These are phyloP conservation scores for Botrylloides violaceus DNA, from an alignment of 23 tunicate species.

Conservation along the genomic window DNA sequence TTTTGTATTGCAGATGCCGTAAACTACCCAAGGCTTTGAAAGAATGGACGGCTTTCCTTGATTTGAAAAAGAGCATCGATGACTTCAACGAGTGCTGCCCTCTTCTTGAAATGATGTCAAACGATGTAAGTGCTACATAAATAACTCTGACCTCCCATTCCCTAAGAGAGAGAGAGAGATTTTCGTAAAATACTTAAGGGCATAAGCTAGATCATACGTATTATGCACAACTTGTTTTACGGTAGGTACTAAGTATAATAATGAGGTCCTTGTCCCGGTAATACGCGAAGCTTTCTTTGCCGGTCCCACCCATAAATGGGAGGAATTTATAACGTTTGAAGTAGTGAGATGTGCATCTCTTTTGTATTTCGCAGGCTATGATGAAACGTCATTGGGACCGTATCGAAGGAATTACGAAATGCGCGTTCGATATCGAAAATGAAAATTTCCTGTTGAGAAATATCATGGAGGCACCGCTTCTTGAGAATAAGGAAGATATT, in stretches of 20 bases:
- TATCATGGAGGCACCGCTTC: conserved; percentile 95
- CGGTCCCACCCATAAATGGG: no score
- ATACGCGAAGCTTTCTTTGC: no score
- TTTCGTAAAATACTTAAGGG: no score
- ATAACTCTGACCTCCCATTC: no score
- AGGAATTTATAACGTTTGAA: no score
- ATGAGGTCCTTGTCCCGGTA: no score
- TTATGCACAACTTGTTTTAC: no score
- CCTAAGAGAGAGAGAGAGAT: no score
- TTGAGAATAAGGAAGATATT: conserved; percentile 89
- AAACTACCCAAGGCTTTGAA: conserved; percentile 92
- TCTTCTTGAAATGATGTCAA: conserved; percentile 87
- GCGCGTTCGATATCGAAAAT: conserved; percentile 84
- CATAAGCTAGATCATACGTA: no score
- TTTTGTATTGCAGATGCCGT: conserved; percentile 56
- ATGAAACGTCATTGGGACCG: conserved; percentile 95
- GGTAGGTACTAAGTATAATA: no score
- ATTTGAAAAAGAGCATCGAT: conserved; percentile 85
- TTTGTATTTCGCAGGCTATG: no score
- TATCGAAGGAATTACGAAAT: conserved; percentile 65
- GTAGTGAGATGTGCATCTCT: no score
- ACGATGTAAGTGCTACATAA: conserved; percentile 76
- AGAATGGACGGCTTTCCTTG: conserved; percentile 95
- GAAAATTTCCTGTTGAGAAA: conserved; percentile 94
- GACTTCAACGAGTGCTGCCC: conserved; percentile 97